Conservation (phyloP, 2,113 vertebrate species). For the Amblyornis subalaris region DNA sequence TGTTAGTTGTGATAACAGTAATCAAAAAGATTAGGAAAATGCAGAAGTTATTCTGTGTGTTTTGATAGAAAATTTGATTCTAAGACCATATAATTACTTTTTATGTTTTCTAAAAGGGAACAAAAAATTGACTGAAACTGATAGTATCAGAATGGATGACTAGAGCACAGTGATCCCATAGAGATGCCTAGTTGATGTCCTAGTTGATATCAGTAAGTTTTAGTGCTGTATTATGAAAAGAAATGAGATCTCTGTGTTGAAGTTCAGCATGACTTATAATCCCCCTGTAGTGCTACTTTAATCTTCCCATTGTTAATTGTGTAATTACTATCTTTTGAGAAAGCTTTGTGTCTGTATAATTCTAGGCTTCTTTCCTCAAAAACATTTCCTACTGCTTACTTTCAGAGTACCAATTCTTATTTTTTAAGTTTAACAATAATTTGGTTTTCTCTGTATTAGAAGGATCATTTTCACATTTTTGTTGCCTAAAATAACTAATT, state of each 20-base stretch:
- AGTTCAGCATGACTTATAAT: neutral
- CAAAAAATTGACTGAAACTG: neutral
- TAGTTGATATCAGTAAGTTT: neutral
- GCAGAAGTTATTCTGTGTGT: neutral
- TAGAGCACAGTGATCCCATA: neutral
- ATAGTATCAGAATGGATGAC: neutral
- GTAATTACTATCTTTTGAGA: neutral
- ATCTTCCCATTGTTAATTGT: neutral
- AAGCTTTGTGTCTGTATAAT: neutral
- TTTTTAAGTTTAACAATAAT: neutral
- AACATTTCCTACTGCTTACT: neutral
- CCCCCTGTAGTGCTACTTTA: neutral
- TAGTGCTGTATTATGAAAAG: neutral
- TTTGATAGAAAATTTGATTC: neutral
- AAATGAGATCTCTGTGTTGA: neutral
- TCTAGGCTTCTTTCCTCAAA: neutral
- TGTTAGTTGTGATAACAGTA: neutral
- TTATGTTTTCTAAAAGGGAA: neutral
- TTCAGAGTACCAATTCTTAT: neutral
- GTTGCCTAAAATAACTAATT: neutral
- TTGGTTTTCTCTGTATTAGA: neutral
- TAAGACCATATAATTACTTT: neutral
- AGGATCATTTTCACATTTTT: neutral
- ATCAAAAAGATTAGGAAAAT: neutral
- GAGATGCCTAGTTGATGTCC: neutral